Evolutionary conservation across 92 coral and sea anemone genomes (phyloP), one percentile per base, ranked within the genome.

Genomic region (Bergia sp.): DNA sequence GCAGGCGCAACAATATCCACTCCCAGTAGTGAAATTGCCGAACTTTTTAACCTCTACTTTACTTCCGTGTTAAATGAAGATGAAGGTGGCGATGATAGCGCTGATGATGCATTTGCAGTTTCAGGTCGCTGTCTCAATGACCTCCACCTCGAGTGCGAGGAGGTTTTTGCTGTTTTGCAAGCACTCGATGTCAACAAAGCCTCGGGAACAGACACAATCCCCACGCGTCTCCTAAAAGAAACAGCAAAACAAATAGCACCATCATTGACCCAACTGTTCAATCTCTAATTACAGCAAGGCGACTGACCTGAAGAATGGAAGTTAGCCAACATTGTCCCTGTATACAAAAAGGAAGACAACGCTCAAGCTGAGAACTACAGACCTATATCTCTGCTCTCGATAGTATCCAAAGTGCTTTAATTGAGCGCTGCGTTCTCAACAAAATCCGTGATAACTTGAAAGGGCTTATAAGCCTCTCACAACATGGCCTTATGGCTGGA

Each of bases 31-130:
- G 86, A 72, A 74, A 91, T 91, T 78, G 91, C 91, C 85, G 88
- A 81, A 77, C 79, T 91, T 50, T 91, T 91, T 65, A 75, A 85
- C 61, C 23, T 49, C n/a, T 90, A 90, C 81, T 90, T 90, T 58
- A 82, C 90, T 45, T 90, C 92, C 29, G 92, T 90, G 79, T 86
- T 85, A 45, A 29, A 29, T 29, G 29, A 29, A 29, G 29, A 29
- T 29, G 29, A 29, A 29, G 29, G 29, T 29, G 29, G 29, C 29
- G 29, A 29, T 29, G 29, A 29, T 29, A 29, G 29, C 29, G 29
- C 29, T 29, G 29, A 29, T 29, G 29, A 29, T 29, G 29, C 29
- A 29, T 49, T 74, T 40, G 40, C 81, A 53, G 55, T 53, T 76
- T 41, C 81, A 76, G 40, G 18, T 18, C 37, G 21, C 23, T 41